phyloP scores from a whole-genome alignment of 2,888 invertebrate genomes.

The Crioceris asparagi region DNA sequence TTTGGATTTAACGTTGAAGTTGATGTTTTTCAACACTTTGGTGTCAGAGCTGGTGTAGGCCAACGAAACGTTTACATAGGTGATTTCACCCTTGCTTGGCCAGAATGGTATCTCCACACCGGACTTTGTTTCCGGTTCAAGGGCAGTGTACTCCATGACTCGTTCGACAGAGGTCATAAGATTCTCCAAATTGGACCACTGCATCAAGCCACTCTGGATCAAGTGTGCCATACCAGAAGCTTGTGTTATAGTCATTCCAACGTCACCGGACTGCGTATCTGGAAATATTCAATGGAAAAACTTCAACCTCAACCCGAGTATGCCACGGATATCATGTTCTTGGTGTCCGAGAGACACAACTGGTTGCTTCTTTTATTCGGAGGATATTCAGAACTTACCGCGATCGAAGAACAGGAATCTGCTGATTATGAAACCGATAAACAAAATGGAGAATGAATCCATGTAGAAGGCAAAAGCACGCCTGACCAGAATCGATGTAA shows the following conservation, averaged over 20 bases:
- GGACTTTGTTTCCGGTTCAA: constrained; percentile 34
- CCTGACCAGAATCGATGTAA: constrained; percentile 35
- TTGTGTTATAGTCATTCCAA: constrained; percentile 42
- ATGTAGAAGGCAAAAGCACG: constrained; percentile 31
- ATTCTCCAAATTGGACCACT: constrained; percentile 71
- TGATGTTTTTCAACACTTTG: constrained; percentile 56
- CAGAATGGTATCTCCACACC: constrained; percentile 50
- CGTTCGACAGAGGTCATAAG: constrained; percentile 86
- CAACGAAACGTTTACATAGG: constrained; percentile 52
- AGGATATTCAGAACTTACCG: too few relatives aligned
- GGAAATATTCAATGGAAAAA: too few relatives aligned
- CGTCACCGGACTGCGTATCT: constrained; percentile 40
- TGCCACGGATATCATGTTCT: too few relatives aligned
- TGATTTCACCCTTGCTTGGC: constrained; percentile 58
- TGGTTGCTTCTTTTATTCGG: too few relatives aligned
- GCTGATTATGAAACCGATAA: constrained; percentile 22
- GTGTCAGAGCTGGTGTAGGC: constrained; percentile 61
- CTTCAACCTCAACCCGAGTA: too few relatives aligned
- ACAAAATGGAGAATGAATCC: constrained; percentile 27
- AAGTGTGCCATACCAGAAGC: constrained; percentile 50
- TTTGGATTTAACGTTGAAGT: constrained; percentile 53
- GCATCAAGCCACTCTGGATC: constrained; percentile 53
- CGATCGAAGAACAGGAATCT: constrained; percentile 22
- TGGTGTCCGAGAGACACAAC: too few relatives aligned
- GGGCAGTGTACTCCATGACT: constrained; percentile 41